Conservation (phyloP, 2,113 vertebrate genomes). For the Elaphurus davidianus region DNA sequence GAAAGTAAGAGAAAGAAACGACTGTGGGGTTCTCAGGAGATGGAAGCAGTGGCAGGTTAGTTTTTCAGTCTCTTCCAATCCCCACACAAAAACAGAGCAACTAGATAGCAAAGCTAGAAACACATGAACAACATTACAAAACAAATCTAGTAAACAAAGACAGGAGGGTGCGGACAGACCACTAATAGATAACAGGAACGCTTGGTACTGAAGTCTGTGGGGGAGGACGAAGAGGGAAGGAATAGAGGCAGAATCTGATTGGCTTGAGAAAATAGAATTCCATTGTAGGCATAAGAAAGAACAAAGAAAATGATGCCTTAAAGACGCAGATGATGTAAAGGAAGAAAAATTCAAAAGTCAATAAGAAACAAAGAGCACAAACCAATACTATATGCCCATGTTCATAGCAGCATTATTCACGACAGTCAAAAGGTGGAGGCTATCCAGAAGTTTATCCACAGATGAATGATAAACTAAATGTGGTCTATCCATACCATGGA, state of each 20-base stretch:
- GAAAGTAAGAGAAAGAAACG: neutral
- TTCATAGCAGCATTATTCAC: neutral
- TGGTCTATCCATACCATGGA: fast-evolving
- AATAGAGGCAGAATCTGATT: neutral
- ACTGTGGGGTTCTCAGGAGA: neutral
- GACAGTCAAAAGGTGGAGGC: neutral
- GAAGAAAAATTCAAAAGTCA: neutral
- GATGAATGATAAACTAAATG: neutral
- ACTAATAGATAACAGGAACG: neutral
- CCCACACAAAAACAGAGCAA: neutral
- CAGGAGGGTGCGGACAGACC: neutral
- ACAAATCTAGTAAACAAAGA: neutral
- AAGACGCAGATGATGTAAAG: neutral
- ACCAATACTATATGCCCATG: neutral
- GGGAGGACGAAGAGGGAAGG: neutral
- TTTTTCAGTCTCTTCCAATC: neutral
- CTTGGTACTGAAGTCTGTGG: neutral
- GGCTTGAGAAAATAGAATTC: neutral
- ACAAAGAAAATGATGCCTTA: neutral
- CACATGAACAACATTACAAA: neutral
- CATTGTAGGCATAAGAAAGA: neutral
- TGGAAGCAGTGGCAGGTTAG: neutral
- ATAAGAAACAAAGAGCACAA: neutral
- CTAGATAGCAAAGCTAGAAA: neutral
- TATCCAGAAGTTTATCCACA: neutral